Conservation (phyloP, 2,113 vertebrate species). For the Corythornis vintsioides region DNA sequence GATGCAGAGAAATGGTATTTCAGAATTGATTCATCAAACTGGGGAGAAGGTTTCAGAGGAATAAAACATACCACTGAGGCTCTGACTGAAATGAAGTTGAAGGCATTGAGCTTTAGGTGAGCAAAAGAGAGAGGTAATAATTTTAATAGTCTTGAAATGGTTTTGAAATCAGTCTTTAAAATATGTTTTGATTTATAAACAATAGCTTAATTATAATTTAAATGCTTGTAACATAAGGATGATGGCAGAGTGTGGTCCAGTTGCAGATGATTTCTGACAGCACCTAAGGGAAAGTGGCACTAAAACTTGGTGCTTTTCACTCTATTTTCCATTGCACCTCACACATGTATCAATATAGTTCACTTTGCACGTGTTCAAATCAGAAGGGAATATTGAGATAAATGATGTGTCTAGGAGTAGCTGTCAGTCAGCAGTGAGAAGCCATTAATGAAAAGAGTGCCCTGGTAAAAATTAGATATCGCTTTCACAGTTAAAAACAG, state of each 20-base stretch:
- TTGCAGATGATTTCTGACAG: not conserved
- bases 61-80: not conserved
- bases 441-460: not conserved
- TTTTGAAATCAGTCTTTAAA: slow-evolving; percentile 14
- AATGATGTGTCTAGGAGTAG: not conserved
- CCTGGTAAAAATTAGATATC: not conserved
- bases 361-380: not conserved
- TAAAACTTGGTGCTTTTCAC: not conserved
- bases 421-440: not conserved
- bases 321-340: not conserved
- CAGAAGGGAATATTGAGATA: not conserved
- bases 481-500: not conserved
- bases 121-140: not conserved
- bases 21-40: not conserved
- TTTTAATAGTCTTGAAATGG: not conserved
- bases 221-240: not conserved
- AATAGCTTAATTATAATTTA: slow-evolving; percentile 12
- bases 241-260: not conserved
- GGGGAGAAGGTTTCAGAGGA: not conserved
- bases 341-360: not conserved
- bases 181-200: slow-evolving; percentile 4
- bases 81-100: not conserved
- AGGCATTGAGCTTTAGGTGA: not conserved
- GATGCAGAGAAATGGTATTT: not conserved
- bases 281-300: not conserved